phyloP scores from a whole-genome alignment of 2,888 invertebrate genomes.

The Venusia cambrica region DNA sequence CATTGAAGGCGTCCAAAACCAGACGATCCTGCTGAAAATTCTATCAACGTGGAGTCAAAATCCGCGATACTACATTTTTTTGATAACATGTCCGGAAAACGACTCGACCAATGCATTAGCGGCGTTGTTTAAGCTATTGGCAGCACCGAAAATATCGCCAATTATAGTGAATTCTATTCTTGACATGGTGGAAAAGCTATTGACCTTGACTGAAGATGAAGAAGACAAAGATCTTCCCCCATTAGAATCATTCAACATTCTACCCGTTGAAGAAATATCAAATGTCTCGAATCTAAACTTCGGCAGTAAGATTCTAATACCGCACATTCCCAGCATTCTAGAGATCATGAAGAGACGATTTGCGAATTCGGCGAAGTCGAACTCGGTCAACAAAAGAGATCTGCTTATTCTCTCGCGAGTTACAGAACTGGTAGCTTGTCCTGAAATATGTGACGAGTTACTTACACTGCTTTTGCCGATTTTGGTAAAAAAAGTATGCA shows the following conservation, averaged over 20 bases:
- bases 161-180: conserved; percentile 85
- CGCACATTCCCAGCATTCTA: conserved; percentile 87
- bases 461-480: conserved; percentile 87
- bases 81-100: conserved; percentile 81
- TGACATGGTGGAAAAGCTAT: conserved; percentile 87
- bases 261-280: conserved; percentile 42
- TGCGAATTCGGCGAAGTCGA: conserved; percentile 78
- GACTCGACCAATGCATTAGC: conserved; percentile 82
- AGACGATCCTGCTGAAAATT: conserved; percentile 90
- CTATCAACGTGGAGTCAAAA: conserved; percentile 90
- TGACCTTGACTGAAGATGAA: conserved; percentile 84
- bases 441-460: conserved; percentile 85
- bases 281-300: conserved; percentile 78
- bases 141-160: conserved; percentile 84
- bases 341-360: conserved; percentile 85
- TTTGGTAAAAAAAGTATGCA: conserved; percentile 83
- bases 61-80: conserved; percentile 87
- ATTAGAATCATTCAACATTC: conserved; percentile 59
- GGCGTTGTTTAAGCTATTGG: conserved; percentile 86
- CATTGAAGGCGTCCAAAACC: conserved; percentile 90
- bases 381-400: conserved; percentile 84
- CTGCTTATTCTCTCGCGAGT: conserved; percentile 87
- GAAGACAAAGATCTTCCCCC: conserved; percentile 62
- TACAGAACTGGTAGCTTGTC: conserved; percentile 86
- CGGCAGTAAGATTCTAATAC: conserved; percentile 87